Percentiles rank a stretch among this genome's conserved stretches.
Evolutionary conservation across 2,797 vertebrate species (phyloP).

Genomic region (Masticophis lateralis): DNA sequence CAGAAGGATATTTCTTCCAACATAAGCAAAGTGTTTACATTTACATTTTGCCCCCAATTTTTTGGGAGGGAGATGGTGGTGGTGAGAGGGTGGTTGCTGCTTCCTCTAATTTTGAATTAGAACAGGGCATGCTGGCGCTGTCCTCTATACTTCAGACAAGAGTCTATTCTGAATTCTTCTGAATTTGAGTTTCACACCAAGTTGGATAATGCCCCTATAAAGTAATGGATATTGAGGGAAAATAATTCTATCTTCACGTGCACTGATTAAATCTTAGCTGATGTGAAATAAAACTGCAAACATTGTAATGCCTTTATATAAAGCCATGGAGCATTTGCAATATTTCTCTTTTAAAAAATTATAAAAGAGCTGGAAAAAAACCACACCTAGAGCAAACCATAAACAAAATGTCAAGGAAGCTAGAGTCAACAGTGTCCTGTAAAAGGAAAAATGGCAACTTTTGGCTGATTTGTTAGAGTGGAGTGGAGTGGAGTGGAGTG

Average conservation of each 20-base stretch:
- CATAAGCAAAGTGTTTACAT: not conserved
- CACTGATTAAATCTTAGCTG: not conserved
- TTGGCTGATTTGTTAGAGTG: not conserved
- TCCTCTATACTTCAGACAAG: not conserved
- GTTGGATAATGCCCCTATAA: not conserved
- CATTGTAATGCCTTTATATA: not conserved
- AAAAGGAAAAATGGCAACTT: not conserved
- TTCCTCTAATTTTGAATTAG: not conserved
- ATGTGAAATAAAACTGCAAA: not conserved
- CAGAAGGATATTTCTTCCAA: no score
- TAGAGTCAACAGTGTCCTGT: not conserved
- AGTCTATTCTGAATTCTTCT: not conserved
- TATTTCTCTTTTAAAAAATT: not conserved
- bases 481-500: no score
- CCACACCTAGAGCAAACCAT: not conserved
- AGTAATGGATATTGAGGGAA: not conserved
- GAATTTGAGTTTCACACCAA: not conserved
- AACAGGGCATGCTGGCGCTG: not conserved
- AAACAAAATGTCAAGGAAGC: not conserved
- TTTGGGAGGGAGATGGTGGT: not conserved
- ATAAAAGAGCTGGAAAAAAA: not conserved
- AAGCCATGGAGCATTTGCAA: not conserved
- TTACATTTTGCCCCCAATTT: not conserved
- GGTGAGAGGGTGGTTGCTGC: not conserved
- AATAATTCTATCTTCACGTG: not conserved